These are phyloP conservation scores for Passer montanus DNA, from an alignment of 2,113 vertebrate genomes.

Conservation along the genomic window DNA sequence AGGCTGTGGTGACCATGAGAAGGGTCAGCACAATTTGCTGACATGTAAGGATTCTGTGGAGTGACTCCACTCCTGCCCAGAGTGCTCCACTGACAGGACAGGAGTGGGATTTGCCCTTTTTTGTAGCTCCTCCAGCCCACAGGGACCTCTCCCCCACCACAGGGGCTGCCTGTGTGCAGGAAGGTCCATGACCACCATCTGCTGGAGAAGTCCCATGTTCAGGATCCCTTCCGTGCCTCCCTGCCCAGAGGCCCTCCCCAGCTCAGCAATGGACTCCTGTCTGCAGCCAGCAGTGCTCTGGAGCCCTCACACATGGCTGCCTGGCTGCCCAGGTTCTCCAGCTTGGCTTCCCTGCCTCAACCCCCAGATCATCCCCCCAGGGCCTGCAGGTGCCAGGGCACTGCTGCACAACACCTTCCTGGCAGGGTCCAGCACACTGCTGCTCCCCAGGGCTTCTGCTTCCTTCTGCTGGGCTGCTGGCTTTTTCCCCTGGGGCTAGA, in stretches of 20 bases:
- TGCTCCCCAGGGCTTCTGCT: not conserved
- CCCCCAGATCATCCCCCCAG: accelerated
- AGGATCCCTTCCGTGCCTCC: not conserved
- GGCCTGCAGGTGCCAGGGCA: not conserved
- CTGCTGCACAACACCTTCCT: not conserved
- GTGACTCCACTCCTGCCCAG: not conserved
- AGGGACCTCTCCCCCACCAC: not conserved
- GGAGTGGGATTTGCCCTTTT: not conserved
- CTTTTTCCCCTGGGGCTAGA: not conserved
- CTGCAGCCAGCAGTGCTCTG: not conserved
- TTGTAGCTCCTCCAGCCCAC: not conserved
- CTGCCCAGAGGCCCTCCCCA: not conserved
- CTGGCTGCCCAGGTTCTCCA: not conserved
- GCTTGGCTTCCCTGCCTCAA: not conserved
- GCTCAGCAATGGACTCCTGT: not conserved
- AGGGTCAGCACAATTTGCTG: not conserved
- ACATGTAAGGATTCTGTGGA: not conserved
- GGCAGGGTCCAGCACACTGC: not conserved
- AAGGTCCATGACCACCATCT: constrained; percentile 50
- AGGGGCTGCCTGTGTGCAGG: not conserved
- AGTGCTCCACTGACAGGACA: not conserved
- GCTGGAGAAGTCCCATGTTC: not conserved
- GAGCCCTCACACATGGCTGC: not conserved
- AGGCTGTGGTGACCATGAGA: not conserved
- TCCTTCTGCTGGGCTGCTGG: not conserved